Evolutionary conservation across 1,140 invertebrate species (phyloP), one percentile per base, ranked within the genome.

Genomic region (Drosophila burlai): DNA sequence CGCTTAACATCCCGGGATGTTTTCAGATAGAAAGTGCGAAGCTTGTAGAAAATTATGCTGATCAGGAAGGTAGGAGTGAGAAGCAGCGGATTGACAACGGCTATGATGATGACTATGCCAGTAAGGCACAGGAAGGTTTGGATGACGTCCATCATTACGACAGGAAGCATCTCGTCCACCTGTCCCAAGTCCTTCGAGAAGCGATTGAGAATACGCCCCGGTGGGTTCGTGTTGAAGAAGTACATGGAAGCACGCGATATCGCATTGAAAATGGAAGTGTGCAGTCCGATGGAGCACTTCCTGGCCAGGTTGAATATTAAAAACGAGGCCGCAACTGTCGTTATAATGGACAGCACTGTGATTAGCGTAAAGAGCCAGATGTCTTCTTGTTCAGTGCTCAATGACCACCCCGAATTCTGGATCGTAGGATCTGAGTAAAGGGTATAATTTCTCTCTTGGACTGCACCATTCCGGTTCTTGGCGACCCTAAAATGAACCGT

Each of bases 201-300:
- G 46, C 46, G 46, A 26, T 47, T 47, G 1, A 47, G 46, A 4
- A 47, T 47, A 2, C 46, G 46, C 15, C 46, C 46, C 5, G 46
- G 46, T 49, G 58, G 96, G 93, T 97, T 98, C 15, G 94, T 94
- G 87, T 97, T 96, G 93, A 98, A 98, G 93, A 98, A 98, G 1
- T 95, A 94, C 95, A 97, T 97, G 1, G 96, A 95, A 0, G 96
- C 95, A 2, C 95, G 94, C 1, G 96, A 95, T 26, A 98, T 95
- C 16, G 94, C 94, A 15, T 91, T 87, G 83, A 98, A 98, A 96
- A 98, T 98, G 18, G 93, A 93, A 76, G 96, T 95, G 90, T 98
- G 97, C 1, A 98, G 93, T 29, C 94, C 95, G 1, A 94, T 95
- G 0, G 97, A 97, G 2, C 97, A 95, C 42, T 94, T 94, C 94